These are phyloP conservation scores for Cryptus viduatorius DNA, from an alignment of 2,888 invertebrate species.

Conservation along the genomic window DNA sequence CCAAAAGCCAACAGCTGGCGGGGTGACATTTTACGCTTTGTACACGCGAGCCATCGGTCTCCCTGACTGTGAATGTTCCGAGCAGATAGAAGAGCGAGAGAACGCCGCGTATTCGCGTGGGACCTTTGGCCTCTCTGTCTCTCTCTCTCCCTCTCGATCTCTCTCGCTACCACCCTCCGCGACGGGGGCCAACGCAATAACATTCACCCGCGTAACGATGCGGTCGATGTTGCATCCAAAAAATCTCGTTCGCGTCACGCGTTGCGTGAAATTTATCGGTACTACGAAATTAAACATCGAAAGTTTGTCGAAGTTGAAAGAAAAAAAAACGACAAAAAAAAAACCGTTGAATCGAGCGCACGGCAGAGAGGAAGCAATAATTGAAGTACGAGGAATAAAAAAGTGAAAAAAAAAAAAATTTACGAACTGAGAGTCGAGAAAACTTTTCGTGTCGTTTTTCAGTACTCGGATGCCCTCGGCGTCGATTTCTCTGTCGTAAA, in stretches of 20 bases:
- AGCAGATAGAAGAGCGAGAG: slow-evolving; percentile 1
- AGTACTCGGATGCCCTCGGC: background rate
- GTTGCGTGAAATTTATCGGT: slow-evolving; percentile 9
- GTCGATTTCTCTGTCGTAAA: background rate
- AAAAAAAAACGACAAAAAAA: background rate
- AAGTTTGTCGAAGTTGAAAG: background rate
- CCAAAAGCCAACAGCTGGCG: slow-evolving; percentile 66
- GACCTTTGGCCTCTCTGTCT: slow-evolving; percentile 48
- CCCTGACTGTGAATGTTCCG: slow-evolving; percentile 25
- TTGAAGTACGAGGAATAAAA: background rate
- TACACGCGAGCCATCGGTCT: slow-evolving; percentile 46
- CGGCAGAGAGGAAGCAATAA: background rate
- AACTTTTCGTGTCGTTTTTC: background rate
- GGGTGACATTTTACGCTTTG: slow-evolving; percentile 73
- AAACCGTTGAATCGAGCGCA: background rate
- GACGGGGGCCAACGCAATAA: slow-evolving; percentile 58
- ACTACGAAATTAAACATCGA: background rate
- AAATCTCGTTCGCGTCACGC: slow-evolving; percentile 33
- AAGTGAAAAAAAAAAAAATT: background rate
- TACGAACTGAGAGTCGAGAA: background rate
- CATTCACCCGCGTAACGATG: slow-evolving; percentile 72
- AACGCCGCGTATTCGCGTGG: slow-evolving; percentile 34
- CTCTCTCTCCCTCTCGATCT: slow-evolving; percentile 58
- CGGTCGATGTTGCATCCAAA: slow-evolving; percentile 64
- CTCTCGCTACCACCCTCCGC: slow-evolving; percentile 53